These are phyloP conservation scores for Clavelina lepadiformis DNA, from an alignment of 23 tunicate species.

Conservation along the genomic window DNA sequence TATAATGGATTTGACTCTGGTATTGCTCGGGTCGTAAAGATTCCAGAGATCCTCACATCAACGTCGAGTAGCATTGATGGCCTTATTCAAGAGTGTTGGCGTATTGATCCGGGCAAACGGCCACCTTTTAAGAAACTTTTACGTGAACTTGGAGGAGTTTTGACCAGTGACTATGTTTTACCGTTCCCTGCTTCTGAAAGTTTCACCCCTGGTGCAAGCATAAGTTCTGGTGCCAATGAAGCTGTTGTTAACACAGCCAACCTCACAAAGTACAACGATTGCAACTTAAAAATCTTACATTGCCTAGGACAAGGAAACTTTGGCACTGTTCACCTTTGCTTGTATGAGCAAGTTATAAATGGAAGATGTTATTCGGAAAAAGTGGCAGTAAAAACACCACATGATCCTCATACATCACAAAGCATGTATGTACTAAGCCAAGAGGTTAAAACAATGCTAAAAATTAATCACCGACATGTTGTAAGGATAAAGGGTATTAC, in stretches of 20 bases:
- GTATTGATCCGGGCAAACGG: slow-evolving; percentile 4
- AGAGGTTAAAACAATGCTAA: slow-evolving; percentile 42
- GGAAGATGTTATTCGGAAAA: slow-evolving; percentile 1
- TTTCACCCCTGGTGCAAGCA: too few species aligned
- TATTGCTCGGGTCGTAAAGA: neutral
- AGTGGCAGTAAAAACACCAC: slow-evolving; percentile 32
- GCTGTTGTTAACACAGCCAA: neutral
- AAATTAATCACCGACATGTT: slow-evolving; percentile 21
- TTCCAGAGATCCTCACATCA: neutral
- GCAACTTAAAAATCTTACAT: slow-evolving; percentile 5
- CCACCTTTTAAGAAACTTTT: slow-evolving; percentile 31
- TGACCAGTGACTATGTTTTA: slow-evolving; percentile 3
- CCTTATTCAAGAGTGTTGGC: slow-evolving; percentile 21
- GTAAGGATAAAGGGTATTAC: slow-evolving; percentile 17
- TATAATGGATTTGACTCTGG: too few species aligned
- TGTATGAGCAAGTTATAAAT: slow-evolving; percentile 8
- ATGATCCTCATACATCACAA: neutral
- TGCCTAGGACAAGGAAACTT: slow-evolving; percentile 35
- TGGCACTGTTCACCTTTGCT: slow-evolving; percentile 36
- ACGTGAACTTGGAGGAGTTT: slow-evolving; percentile 23
- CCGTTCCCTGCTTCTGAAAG: neutral
- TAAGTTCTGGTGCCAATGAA: neutral
- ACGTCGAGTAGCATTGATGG: neutral
- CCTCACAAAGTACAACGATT: slow-evolving; percentile 17
- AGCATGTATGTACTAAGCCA: slow-evolving; percentile 10